Conservation (phyloP, 2,888 invertebrate genomes). For the Ctenicera cuprea region DNA sequence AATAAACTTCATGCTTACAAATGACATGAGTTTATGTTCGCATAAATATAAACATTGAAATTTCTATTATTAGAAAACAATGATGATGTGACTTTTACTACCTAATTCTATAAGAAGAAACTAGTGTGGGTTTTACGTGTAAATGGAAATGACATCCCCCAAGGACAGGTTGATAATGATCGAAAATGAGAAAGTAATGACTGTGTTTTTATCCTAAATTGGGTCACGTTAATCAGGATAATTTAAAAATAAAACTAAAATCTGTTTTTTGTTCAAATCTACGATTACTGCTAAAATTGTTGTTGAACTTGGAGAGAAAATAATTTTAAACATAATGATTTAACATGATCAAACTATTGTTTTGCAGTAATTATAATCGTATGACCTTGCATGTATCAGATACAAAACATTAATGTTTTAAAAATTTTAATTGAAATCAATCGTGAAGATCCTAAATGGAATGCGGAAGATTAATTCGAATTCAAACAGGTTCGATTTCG, state of each 20-base stretch:
- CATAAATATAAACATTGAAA: neutral
- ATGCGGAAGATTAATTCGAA: constrained; percentile 24
- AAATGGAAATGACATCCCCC: constrained; percentile 9
- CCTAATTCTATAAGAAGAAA: neutral
- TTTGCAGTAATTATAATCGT: neutral
- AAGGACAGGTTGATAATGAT: neutral
- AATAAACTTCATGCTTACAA: neutral
- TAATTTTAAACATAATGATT: too few species aligned
- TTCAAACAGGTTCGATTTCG: constrained; percentile 9
- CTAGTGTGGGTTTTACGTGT: constrained; percentile 5
- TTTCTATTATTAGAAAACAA: constrained; percentile 12
- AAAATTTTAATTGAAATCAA: constrained; percentile 9
- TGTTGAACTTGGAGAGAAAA: too few species aligned
- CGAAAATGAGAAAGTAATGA: constrained; percentile 5
- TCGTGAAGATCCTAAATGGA: constrained; percentile 7
- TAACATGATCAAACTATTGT: too few species aligned
- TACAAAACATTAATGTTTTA: neutral
- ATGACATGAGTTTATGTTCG: too few species aligned
- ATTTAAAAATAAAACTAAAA: too few species aligned
- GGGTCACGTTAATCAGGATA: too few species aligned
- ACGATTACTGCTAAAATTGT: too few species aligned
- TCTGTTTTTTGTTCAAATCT: too few species aligned
- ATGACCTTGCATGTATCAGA: neutral
- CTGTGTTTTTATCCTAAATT: neutral
- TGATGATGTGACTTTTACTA: constrained; percentile 3